Percentiles rank a stretch among this genome's conserved stretches.
These are phyloP conservation scores for Eolophus roseicapilla DNA, from an alignment of 2,113 vertebrate genomes.

Conservation along the genomic window DNA sequence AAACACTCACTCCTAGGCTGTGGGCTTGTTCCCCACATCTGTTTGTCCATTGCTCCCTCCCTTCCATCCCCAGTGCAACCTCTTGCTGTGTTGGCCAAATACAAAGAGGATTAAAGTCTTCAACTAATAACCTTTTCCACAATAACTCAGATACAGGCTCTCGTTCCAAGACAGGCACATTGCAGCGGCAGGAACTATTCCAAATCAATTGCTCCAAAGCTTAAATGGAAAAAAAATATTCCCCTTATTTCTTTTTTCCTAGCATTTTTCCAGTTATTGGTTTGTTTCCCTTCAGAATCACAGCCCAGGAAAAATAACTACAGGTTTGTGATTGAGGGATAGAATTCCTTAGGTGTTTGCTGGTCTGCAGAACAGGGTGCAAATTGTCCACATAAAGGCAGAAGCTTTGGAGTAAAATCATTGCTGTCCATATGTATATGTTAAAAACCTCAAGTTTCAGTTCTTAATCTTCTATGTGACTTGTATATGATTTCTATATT, in stretches of 20 bases:
- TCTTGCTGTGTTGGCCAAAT: not conserved
- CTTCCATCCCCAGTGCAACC: not conserved
- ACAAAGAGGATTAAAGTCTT: not conserved
- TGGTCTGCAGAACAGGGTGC: not conserved
- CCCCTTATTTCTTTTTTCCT: not conserved
- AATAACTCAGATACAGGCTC: not conserved
- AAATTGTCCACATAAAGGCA: not conserved
- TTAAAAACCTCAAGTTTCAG: not conserved
- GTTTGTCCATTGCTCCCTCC: not conserved
- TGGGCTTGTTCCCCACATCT: not conserved
- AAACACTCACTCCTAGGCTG: not conserved
- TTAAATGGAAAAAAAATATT: not conserved
- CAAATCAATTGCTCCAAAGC: not conserved
- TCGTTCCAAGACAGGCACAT: not conserved
- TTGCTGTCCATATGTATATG: fast-evolving
- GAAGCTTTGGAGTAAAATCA: not conserved
- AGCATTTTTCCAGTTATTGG: not conserved
- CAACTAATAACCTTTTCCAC: not conserved
- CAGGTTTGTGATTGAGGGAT: not conserved
- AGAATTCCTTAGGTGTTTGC: not conserved
- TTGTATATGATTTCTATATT: not conserved
- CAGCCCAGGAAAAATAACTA: not conserved
- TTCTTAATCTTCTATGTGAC: not conserved
- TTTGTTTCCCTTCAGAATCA: not conserved
- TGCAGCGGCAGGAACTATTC: not conserved